Conservation (phyloP, 92 coral and sea anemone genomes). For the Epizoanthus stellaris region DNA sequence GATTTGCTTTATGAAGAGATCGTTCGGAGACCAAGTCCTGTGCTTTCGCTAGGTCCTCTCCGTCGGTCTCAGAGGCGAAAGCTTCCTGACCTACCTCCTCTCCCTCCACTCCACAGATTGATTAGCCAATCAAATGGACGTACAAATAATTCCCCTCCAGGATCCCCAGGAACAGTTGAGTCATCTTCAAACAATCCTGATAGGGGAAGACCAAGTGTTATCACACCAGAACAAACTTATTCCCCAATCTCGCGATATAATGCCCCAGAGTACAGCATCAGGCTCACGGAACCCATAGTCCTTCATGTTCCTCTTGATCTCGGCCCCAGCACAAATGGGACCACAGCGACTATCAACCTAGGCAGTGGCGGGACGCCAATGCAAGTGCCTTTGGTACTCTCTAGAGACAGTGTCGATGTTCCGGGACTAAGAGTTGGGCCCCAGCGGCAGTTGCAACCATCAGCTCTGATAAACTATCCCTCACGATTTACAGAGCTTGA, state of each 20-base stretch:
- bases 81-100: conserved; percentile 21
- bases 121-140: neutral
- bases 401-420: conserved; percentile 6
- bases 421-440: neutral
- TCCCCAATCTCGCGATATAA: neutral
- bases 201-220: neutral
- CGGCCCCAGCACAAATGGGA: conserved; percentile 15
- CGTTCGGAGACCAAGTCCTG: neutral
- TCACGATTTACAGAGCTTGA: conserved; percentile 30
- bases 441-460: neutral
- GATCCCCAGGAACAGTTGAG: neutral
- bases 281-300: conserved; percentile 15
- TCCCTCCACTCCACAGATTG: conserved; percentile 26
- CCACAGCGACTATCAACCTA: conserved; percentile 17
- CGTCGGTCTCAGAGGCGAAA: conserved; percentile 25
- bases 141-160: neutral
- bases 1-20: conserved; percentile 10
- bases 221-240: neutral
- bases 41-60: conserved; percentile 6
- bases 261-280: neutral
- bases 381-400: conserved; percentile 36
- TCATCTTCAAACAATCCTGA: neutral
- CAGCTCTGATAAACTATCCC: neutral
- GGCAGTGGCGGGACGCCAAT: conserved; percentile 13
- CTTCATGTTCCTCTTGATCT: conserved; percentile 35